These are phyloP conservation scores for Plagodis dolabraria DNA, from an alignment of 2,888 invertebrate species.

Conservation along the genomic window DNA sequence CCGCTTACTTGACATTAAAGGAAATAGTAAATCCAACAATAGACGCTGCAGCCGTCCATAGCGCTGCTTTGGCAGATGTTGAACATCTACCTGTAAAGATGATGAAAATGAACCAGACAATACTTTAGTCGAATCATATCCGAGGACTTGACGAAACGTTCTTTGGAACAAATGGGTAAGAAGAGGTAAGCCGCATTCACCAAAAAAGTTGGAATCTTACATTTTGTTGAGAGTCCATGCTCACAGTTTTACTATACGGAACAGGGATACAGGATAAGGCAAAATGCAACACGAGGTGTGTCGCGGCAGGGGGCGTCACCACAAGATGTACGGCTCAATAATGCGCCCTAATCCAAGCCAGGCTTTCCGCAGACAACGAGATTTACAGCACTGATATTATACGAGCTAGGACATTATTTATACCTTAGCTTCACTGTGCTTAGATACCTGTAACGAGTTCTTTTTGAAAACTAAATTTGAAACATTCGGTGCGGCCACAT, in stretches of 20 bases:
- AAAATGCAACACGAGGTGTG: conserved; percentile 9
- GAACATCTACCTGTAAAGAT: no score
- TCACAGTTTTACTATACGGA: not conserved
- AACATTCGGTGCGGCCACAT: not conserved
- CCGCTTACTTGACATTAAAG: no score
- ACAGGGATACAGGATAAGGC: not conserved
- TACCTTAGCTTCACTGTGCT: conserved; percentile 3
- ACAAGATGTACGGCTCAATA: conserved; percentile 74
- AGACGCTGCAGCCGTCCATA: no score
- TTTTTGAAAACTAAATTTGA: not conserved
- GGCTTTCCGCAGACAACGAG: conserved; percentile 59
- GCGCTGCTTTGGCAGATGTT: no score
- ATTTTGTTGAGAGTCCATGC: no score
- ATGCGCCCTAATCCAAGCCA: conserved; percentile 65
- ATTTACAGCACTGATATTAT: conserved; percentile 65
- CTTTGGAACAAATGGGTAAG: no score
- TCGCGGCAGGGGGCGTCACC: conserved; percentile 31
- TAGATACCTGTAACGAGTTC: not conserved
- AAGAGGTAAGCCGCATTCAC: no score
- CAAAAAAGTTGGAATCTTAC: no score
- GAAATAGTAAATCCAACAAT: no score
- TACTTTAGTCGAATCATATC: no score
- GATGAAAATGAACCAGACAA: no score
- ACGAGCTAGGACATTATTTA: conserved; percentile 39
- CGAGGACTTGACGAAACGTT: no score